A percentile compares a stretch with the other conserved stretches of the same genome.
Evolutionary conservation across 2,113 vertebrate genomes (phyloP).

Genomic region (Anoura caudifer): DNA sequence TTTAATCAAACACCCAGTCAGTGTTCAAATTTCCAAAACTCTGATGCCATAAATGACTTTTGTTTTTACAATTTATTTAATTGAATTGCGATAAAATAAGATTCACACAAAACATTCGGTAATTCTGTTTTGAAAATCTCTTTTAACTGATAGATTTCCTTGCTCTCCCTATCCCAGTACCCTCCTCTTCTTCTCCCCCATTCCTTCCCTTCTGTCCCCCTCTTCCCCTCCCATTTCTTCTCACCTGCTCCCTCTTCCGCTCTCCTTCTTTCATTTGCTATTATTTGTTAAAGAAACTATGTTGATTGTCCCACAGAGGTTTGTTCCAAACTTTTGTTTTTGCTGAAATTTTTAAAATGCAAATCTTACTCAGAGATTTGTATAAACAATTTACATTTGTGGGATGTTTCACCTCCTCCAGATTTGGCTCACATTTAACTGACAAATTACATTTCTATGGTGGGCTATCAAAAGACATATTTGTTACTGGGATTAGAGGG

Average conservation of each 20-base stretch:
- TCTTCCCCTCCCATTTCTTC: background rate
- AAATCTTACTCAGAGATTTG: background rate
- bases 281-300: background rate
- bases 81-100: background rate
- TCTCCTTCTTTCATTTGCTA: background rate
- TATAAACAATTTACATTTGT: background rate
- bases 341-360: background rate
- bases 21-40: background rate
- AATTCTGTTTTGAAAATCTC: background rate
- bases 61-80: background rate
- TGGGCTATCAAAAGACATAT: background rate
- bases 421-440: slow-evolving; percentile 21
- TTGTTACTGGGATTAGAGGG: background rate
- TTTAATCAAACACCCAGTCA: background rate
- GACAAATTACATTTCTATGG: background rate
- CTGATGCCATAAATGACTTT: background rate
- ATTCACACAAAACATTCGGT: background rate
- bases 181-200: too few species aligned
- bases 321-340: background rate
- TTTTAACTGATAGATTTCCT: background rate
- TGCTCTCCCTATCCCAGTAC: background rate
- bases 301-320: background rate
- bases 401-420: background rate
- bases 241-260: background rate
- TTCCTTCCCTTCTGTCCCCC: background rate